Evolutionary conservation across 2,888 invertebrate species (phyloP).

Genomic region (Tubulanus polymorphus): DNA sequence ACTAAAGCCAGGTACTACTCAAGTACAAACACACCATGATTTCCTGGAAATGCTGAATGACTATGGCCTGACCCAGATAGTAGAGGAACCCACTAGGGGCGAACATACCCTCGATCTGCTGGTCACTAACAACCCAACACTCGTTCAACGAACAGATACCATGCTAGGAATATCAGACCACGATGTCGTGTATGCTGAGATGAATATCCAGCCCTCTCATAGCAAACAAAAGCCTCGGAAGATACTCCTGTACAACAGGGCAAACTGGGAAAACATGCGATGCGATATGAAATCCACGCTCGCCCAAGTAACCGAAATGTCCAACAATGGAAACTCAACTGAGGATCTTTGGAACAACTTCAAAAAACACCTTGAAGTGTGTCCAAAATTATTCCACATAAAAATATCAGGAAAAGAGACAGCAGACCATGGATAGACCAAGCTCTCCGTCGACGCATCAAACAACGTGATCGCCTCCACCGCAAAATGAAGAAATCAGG

Average conservation of each 20-base stretch:
- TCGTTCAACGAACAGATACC: conserved; percentile 2
- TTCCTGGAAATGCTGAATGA: conserved; percentile 14
- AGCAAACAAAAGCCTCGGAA: conserved; percentile 6
- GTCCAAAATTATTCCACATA: conserved; percentile 9
- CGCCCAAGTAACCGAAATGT: too few relatives aligned
- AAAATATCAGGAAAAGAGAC: conserved; percentile 11
- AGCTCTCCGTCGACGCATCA: conserved; percentile 9
- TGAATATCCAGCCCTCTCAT: conserved; percentile 1
- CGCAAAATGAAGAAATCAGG: conserved; percentile 11
- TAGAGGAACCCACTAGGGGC: conserved; percentile 17
- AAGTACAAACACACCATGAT: neutral
- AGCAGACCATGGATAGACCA: conserved; percentile 12
- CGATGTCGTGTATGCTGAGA: conserved; percentile 13
- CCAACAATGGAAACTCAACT: too few relatives aligned
- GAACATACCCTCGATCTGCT: conserved; percentile 17
- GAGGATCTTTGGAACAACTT: conserved; percentile 7
- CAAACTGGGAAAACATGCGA: conserved; percentile 14
- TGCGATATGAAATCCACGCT: conserved; percentile 10
- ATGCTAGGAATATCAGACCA: conserved; percentile 21
- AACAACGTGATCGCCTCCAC: conserved; percentile 8
- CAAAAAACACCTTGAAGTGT: conserved; percentile 6
- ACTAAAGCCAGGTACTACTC: too few relatives aligned
- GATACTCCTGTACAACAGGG: conserved; percentile 19
- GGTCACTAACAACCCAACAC: conserved; percentile 18
- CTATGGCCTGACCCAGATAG: conserved; percentile 15